A percentile compares a stretch with the other conserved stretches of the same genome.
phyloP scores from a whole-genome alignment of 1,140 invertebrate species.

The Rhysida immarginata region DNA sequence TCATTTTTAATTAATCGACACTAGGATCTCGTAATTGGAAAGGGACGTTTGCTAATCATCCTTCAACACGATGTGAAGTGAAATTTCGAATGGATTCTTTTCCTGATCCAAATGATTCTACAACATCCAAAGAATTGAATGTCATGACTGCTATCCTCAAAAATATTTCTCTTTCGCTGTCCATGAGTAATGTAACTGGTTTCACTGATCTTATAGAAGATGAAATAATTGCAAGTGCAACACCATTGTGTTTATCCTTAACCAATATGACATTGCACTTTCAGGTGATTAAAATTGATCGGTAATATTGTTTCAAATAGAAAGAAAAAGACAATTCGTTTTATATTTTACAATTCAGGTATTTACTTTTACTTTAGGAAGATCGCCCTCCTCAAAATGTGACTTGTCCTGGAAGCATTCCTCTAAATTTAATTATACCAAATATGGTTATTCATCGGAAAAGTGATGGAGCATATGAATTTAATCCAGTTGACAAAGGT shows the following conservation, averaged over 20 bases:
- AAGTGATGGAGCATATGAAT: constrained; percentile 48
- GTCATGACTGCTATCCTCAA: constrained; percentile 8
- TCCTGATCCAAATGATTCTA: no score
- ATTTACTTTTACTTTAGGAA: constrained; percentile 38
- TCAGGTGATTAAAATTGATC: neutral
- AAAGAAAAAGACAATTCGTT: no score
- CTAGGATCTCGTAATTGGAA: constrained; percentile 2
- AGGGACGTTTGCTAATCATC: neutral
- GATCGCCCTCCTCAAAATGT: constrained; percentile 61
- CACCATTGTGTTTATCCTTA: constrained; percentile 35
- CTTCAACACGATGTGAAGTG: neutral
- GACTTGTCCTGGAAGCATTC: constrained; percentile 61
- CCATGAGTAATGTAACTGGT: constrained; percentile 62
- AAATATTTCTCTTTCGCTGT: constrained; percentile 33
- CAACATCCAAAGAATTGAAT: neutral
- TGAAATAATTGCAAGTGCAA: constrained; percentile 56
- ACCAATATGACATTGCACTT: no score
- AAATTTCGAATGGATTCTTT: neutral
- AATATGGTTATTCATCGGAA: constrained; percentile 46
- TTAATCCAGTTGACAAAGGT: constrained; percentile 25
- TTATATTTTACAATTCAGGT: no score
- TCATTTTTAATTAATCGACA: neutral
- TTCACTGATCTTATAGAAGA: constrained; percentile 69
- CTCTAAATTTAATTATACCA: constrained; percentile 56
- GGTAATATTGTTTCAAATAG: no score